These are phyloP conservation scores for Zophobas atratus DNA, from an alignment of 1,140 invertebrate genomes.

Conservation along the genomic window DNA sequence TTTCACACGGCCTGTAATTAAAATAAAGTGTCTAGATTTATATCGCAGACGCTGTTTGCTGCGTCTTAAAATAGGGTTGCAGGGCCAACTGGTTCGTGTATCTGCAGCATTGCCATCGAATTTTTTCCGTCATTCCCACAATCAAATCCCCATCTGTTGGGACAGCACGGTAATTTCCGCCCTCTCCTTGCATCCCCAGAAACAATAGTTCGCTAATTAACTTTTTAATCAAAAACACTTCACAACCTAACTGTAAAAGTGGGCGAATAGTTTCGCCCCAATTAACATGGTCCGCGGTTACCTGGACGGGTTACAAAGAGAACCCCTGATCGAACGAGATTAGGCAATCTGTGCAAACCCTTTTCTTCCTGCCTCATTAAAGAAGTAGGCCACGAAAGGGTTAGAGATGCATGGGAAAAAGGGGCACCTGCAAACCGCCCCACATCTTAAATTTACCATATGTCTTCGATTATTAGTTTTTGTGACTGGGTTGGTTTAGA, in stretches of 20 bases:
- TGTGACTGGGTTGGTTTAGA: slow-evolving; percentile 18
- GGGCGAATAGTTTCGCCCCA: slow-evolving; percentile 45
- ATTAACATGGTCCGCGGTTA: slow-evolving; percentile 38
- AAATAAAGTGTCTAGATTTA: slow-evolving; percentile 33
- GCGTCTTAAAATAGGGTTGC: slow-evolving; percentile 38
- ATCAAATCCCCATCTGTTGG: slow-evolving; percentile 26
- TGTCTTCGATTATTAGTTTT: slow-evolving; percentile 54
- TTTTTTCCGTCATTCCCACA: slow-evolving; percentile 31
- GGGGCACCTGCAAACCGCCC: slow-evolving; percentile 61
- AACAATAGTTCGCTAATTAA: slow-evolving; percentile 39
- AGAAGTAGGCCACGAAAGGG: slow-evolving; percentile 62
- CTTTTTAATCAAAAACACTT: slow-evolving; percentile 42
- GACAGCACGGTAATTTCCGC: slow-evolving; percentile 10
- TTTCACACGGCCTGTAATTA: background rate
- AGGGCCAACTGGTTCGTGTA: slow-evolving; percentile 38
- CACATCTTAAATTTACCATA: slow-evolving; percentile 59
- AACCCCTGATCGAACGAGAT: slow-evolving; percentile 44
- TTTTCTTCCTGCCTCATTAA: slow-evolving; percentile 60
- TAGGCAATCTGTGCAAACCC: slow-evolving; percentile 62
- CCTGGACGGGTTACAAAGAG: slow-evolving; percentile 15
- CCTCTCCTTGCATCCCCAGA: slow-evolving; percentile 3
- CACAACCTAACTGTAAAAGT: slow-evolving; percentile 41
- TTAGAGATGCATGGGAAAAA: slow-evolving; percentile 60
- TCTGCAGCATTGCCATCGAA: slow-evolving; percentile 39
- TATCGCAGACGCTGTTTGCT: slow-evolving; percentile 28